A percentile compares a stretch with the other conserved stretches of the same genome.
These are phyloP conservation scores for Cyclophora punctaria DNA, from an alignment of 2,888 invertebrate genomes.

Conservation along the genomic window DNA sequence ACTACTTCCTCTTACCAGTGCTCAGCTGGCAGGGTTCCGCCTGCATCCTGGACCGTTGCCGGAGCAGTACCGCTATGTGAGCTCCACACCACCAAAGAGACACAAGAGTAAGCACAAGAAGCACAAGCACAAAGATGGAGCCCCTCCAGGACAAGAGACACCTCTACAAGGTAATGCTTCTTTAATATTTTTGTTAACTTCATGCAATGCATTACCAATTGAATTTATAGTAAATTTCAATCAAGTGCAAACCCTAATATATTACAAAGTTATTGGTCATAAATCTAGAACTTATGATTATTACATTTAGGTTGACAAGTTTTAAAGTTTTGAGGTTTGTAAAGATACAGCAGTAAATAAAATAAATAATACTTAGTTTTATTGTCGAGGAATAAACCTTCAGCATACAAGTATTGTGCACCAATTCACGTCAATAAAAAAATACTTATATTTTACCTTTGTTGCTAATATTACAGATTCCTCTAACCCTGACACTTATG, in stretches of 20 bases:
- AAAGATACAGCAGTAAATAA: too few relatives aligned
- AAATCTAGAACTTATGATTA: too few relatives aligned
- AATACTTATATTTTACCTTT: too few relatives aligned
- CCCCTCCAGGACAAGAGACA: slow-evolving; percentile 84
- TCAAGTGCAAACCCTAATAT: neutral
- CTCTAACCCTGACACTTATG: slow-evolving; percentile 86
- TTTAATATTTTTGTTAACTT: neutral
- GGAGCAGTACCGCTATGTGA: slow-evolving; percentile 95
- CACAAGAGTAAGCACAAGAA: slow-evolving; percentile 97
- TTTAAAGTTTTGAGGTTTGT: too few relatives aligned
- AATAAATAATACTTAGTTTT: too few relatives aligned
- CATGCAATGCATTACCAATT: neutral
- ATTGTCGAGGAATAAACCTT: too few relatives aligned
- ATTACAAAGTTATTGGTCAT: neutral
- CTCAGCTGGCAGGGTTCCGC: slow-evolving; percentile 93
- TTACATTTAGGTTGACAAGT: too few relatives aligned
- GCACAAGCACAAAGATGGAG: slow-evolving; percentile 93
- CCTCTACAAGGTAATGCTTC: slow-evolving; percentile 77
- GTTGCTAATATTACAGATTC: slow-evolving; percentile 57
- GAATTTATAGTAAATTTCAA: neutral
- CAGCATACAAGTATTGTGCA: too few relatives aligned
- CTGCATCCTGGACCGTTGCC: slow-evolving; percentile 97
- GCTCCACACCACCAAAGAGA: slow-evolving; percentile 92
- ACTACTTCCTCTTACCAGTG: slow-evolving; percentile 87
- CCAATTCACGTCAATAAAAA: too few relatives aligned